Conservation (phyloP, 2,113 vertebrate genomes). For the Tapirus terrestris region DNA sequence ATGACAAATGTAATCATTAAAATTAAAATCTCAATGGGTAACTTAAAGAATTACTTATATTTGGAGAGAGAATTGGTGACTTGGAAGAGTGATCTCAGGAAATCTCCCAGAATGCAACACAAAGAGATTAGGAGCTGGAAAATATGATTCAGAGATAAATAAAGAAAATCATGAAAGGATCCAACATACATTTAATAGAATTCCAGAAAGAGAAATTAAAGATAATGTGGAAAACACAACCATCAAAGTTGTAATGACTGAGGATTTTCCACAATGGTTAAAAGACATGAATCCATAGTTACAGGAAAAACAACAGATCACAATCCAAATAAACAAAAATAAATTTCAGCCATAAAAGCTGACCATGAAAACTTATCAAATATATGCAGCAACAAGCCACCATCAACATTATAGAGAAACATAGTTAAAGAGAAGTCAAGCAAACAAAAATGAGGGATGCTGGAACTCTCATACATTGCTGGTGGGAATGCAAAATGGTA, state of each 20-base stretch:
- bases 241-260: background rate
- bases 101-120: background rate
- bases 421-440: background rate
- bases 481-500: background rate
- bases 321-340: background rate
- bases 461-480: background rate
- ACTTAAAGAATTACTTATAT: background rate
- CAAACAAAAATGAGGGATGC: conserved; percentile 16
- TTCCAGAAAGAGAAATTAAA: background rate
- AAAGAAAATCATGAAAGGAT: conserved; percentile 6
- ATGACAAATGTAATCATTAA: background rate
- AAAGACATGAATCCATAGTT: background rate
- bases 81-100: background rate
- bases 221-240: background rate
- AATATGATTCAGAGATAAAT: background rate
- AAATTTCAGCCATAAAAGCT: background rate
- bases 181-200: background rate
- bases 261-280: background rate
- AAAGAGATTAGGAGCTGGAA: conserved; percentile 6
- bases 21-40: background rate
- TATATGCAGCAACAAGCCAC: background rate
- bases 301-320: background rate
- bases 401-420: background rate
- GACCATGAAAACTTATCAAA: background rate
- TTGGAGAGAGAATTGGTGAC: conserved; percentile 23